Evolutionary conservation across 2,113 vertebrate genomes (phyloP).

Genomic region (Psittacula cyanocephala): DNA sequence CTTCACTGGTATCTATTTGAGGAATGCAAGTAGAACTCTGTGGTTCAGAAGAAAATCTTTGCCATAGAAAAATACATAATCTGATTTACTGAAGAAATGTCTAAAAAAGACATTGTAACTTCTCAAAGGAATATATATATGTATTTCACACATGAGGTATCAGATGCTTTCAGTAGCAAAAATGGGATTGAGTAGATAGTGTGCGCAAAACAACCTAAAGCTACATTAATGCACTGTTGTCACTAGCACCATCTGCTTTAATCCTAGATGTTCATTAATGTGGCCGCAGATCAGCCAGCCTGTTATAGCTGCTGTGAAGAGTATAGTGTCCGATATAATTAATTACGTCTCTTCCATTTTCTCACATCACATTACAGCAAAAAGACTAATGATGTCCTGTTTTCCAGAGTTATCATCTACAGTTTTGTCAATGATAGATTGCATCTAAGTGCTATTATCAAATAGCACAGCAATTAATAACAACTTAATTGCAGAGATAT

Average conservation of each 20-base stretch:
- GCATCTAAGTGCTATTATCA: neutral
- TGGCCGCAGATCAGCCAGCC: neutral
- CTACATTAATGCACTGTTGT: accelerated
- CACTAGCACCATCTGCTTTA: neutral
- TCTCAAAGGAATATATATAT: neutral
- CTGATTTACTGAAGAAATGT: neutral
- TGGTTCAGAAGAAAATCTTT: neutral
- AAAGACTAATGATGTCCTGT: neutral
- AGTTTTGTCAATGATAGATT: neutral
- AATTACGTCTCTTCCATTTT: neutral
- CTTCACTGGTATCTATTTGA: neutral
- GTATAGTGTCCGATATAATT: neutral
- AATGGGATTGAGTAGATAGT: neutral
- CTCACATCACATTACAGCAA: neutral
- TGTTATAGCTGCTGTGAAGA: neutral
- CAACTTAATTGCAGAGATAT: neutral
- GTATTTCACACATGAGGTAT: neutral
- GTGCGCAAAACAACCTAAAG: neutral
- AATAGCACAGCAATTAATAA: neutral
- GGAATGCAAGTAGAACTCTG: neutral
- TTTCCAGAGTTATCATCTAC: neutral
- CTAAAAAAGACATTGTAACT: neutral
- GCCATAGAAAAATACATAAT: neutral
- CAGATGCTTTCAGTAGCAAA: neutral
- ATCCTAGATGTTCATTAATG: neutral